phyloP scores from a whole-genome alignment of 1,140 invertebrate genomes.

The Cardiocondyla obscurior region DNA sequence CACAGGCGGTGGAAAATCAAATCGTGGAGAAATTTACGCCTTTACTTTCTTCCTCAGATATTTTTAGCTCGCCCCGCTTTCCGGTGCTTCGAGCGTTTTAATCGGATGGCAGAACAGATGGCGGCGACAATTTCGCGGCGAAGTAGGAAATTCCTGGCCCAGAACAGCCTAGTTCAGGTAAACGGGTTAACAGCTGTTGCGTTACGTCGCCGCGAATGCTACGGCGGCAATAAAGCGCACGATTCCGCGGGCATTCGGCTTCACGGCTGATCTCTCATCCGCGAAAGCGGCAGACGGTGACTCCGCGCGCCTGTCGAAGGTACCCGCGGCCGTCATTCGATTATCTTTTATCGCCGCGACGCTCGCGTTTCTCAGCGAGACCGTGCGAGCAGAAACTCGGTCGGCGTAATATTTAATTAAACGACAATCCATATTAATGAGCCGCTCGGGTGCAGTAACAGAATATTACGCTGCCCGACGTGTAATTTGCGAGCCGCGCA shows the following conservation, averaged over 20 bases:
- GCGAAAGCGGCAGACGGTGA: not conserved
- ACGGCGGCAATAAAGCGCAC: not conserved
- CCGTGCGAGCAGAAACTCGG: not conserved
- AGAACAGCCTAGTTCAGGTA: conserved; percentile 15
- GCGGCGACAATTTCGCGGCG: not conserved
- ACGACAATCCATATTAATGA: not conserved
- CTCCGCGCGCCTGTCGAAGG: not conserved
- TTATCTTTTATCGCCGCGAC: not conserved
- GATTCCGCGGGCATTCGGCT: not conserved
- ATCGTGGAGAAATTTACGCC: not conserved
- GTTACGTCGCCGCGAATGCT: not conserved
- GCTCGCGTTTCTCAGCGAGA: not conserved
- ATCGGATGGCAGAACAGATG: not conserved
- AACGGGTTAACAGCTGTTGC: not conserved
- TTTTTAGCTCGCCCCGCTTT: not conserved
- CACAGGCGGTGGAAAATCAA: too few relatives aligned
- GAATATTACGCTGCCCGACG: not conserved
- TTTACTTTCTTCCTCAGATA: not conserved
- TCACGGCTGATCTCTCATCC: not conserved
- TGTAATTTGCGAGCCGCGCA: conserved; percentile 7
- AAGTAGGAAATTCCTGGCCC: not conserved
- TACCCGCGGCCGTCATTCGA: too few relatives aligned
- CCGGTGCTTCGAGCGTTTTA: not conserved
- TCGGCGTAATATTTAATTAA: not conserved
- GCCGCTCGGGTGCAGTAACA: not conserved